Evolutionary conservation across 2,888 invertebrate species (phyloP).

Genomic region (Chrysolina haemoptera): DNA sequence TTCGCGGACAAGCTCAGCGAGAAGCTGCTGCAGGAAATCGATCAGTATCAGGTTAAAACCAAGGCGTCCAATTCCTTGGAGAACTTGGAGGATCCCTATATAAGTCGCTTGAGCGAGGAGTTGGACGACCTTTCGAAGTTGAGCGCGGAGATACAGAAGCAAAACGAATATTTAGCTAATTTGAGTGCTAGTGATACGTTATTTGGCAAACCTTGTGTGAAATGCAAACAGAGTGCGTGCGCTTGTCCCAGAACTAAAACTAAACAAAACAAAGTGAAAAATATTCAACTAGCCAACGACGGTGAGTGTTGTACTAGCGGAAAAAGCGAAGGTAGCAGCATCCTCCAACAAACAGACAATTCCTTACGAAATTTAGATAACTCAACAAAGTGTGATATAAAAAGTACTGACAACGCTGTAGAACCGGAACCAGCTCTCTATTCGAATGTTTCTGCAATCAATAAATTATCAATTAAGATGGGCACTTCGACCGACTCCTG

Average conservation of each 20-base stretch:
- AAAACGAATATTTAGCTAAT: constrained; percentile 74
- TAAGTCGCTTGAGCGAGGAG: constrained; percentile 75
- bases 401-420: constrained; percentile 32
- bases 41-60: constrained; percentile 73
- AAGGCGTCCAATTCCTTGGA: constrained; percentile 70
- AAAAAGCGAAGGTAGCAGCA: constrained; percentile 45
- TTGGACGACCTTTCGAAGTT: constrained; percentile 74
- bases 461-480: constrained; percentile 56
- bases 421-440: constrained; percentile 32
- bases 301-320: constrained; percentile 44
- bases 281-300: constrained; percentile 37
- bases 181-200: constrained; percentile 71
- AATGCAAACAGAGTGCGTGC: constrained; percentile 71
- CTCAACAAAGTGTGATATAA: constrained; percentile 46
- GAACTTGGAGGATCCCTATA: constrained; percentile 76
- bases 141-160: constrained; percentile 74
- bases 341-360: constrained; percentile 53
- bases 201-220: constrained; percentile 63
- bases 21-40: constrained; percentile 84
- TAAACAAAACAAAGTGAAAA: constrained; percentile 48
- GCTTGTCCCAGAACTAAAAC: constrained; percentile 55
- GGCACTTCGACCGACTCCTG: constrained; percentile 65
- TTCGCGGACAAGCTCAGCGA: constrained; percentile 88
- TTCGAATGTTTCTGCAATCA: constrained; percentile 61
- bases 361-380: constrained; percentile 47